Base-by-base conservation (phyloP, 2,797 vertebrate species). In the Sebastes iracundus region DNA sequence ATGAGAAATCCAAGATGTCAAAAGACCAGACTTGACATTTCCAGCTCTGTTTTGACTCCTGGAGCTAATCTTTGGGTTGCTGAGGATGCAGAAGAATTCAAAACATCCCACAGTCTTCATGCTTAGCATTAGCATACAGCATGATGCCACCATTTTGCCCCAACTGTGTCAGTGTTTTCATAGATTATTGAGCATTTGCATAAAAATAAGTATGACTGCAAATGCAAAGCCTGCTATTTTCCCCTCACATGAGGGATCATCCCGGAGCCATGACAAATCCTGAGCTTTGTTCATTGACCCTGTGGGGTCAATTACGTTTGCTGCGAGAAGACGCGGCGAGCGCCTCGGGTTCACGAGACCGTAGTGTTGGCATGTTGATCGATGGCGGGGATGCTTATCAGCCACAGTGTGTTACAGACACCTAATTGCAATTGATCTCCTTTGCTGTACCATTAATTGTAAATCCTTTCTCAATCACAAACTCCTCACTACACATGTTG, bases 341-440 rank as follows among this genome's bases (percentile, higher is more conserved):
- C 11, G 89, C 89, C 82, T 77, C 27, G 4, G 86, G 89, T 92
- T 90, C 81, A 68, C 64, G 4, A 69, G 79, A 88, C 77, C 38
- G 60, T 49, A 60, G 83, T 49, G 84, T 69, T 82, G 87, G 84
- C 81, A 81, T 60, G 63, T 80, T 94, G 94, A 95, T 95, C 93
- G 85, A 96, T 95, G 92, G 79, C 61, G 13, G 63, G 77, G 89
- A 92, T 90, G 93, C 92, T 95, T 94, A 96, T 96, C 94, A 90
- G 90, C 86, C 88, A 20, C 88, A 74, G 79, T 89, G 93, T 89
- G 93, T 92, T 94, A 94, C 93, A 92, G 84, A 93, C 91, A 88
- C 91, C 92, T 96, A 95, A 96, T 95, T 95, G 93, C 95, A 95
- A 95, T 96, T 93, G 94, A 96, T 96, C 81, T 79, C 58, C 42